Base-by-base conservation (phyloP, 2,113 vertebrate genomes). In the Burhinus bistriatus region DNA sequence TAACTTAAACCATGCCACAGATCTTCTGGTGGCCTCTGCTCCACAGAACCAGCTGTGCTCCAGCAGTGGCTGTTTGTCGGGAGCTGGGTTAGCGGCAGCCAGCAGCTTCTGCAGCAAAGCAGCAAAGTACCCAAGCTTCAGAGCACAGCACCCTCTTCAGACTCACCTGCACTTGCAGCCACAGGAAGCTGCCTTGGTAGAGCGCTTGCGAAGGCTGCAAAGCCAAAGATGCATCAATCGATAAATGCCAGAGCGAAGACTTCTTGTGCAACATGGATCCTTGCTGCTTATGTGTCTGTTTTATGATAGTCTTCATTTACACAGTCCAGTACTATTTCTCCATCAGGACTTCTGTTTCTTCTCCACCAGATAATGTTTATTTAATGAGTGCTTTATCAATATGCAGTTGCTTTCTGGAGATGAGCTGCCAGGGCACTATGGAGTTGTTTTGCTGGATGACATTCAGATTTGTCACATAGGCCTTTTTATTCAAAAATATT, bases 201-300 rank as follows among this genome's bases (percentile, higher is more conserved):
- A 81, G 64, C 49, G 9, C 61, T 34, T 29, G 21, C 17, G 11
- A 26, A 87, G 55, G 51, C 40, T 76, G 45, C 68, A 51, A 36
- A 76, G 68, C 57, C 42, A 61, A 51, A 66, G 61, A 27, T 9
- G 1, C 2, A 2, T 4, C 55, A 45, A 51, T 5, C 0, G 0
- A 15, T 26, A 59, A 3, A 12, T 7, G 26, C n/a, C 69, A 47
- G 62, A 75, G 26, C 4, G 12, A 36, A 55, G 52, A 25, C 20
- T 18, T 47, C 22, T 23, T 14, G 29, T 80, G 22, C 66, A 62
- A 30, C 11, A 3, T 6, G 30, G 87, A 25, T 20, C n/a, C 52
- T 45, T 55, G 51, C 8, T 45, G 71, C 32, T 11, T 23, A 29
- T 5, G 2, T 3, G 1, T 21, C 17, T 42, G 13, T 9, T 36